Conservation (phyloP, 2,888 invertebrate genomes). For the Cinara cedri region DNA sequence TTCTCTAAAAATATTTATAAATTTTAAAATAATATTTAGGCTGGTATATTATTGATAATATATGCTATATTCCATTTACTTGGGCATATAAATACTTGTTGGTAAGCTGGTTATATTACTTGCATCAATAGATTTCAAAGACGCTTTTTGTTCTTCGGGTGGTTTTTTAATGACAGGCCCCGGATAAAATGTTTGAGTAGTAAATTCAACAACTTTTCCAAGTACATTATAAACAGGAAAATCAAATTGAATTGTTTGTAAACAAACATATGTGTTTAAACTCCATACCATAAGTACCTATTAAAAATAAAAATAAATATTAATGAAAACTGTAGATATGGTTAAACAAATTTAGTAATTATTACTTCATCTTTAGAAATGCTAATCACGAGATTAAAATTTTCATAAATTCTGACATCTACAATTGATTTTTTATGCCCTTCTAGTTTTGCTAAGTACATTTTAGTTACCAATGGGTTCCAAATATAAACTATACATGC, state of each 20-base stretch:
- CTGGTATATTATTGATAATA: not conserved
- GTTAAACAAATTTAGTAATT: not conserved
- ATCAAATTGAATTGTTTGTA: conserved; percentile 67
- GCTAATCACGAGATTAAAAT: conserved; percentile 66
- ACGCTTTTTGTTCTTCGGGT: conserved; percentile 53
- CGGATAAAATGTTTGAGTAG: conserved; percentile 58
- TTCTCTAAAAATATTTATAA: conserved; percentile 54
- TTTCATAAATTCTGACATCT: conserved; percentile 67
- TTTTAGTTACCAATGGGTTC: conserved; percentile 65
- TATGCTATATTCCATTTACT: conserved; percentile 5
- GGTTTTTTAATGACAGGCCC: conserved; percentile 57
- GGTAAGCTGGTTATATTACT: conserved; percentile 48
- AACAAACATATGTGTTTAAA: conserved; percentile 67
- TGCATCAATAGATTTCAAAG: conserved; percentile 46
- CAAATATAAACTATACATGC: conserved; percentile 68
- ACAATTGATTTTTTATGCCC: conserved; percentile 64
- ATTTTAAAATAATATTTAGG: not conserved
- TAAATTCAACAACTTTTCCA: conserved; percentile 62
- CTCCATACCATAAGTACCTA: conserved; percentile 69
- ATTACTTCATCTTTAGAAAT: conserved; percentile 68
- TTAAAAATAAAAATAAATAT: conserved; percentile 2
- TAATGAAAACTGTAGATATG: not conserved
- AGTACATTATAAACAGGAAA: conserved; percentile 68
- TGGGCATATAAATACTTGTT: conserved; percentile 35
- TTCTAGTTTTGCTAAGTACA: conserved; percentile 63